Percentiles rank a stretch among this genome's conserved stretches.
Conservation (phyloP, 2,113 vertebrate genomes). For the Spizaetus ornatus region DNA sequence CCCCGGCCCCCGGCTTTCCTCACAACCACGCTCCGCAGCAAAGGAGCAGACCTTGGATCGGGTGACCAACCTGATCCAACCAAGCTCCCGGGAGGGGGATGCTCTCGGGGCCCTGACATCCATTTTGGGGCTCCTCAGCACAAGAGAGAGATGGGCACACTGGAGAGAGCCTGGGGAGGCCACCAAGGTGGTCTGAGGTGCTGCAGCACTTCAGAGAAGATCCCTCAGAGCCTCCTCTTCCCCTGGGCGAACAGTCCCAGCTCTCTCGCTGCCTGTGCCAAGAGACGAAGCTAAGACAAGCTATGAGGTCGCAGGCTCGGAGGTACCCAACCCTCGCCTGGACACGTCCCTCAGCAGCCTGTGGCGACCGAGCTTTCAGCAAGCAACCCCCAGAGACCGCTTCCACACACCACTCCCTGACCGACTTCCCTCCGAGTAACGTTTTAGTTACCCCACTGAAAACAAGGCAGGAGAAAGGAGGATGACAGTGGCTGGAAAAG, state of each 20-base stretch:
- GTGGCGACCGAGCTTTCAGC: not conserved
- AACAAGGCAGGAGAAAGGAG: not conserved
- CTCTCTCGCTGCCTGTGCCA: not conserved
- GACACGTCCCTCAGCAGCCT: not conserved
- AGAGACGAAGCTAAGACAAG: not conserved
- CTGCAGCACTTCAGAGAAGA: not conserved
- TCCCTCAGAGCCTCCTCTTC: not conserved
- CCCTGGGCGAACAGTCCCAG: not conserved
- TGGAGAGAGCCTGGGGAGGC: not conserved
- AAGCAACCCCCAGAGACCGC: not conserved
- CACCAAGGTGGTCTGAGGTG: not conserved
- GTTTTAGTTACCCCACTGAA: not conserved
- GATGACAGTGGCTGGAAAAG: not conserved
- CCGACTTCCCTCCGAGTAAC: fast-evolving
- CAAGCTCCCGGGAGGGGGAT: not conserved
- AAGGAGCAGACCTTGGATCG: not conserved
- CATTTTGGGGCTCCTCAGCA: not conserved
- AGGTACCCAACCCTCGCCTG: fast-evolving
- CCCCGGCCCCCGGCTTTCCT: not conserved
- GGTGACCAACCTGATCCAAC: not conserved
- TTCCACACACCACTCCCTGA: fast-evolving
- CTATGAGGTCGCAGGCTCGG: not conserved
- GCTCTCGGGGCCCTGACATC: fast-evolving
- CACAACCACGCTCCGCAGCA: fast-evolving
- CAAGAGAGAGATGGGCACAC: not conserved